phyloP scores from a whole-genome alignment of 2,888 invertebrate species.

The Pollenia griseotomentosa region DNA sequence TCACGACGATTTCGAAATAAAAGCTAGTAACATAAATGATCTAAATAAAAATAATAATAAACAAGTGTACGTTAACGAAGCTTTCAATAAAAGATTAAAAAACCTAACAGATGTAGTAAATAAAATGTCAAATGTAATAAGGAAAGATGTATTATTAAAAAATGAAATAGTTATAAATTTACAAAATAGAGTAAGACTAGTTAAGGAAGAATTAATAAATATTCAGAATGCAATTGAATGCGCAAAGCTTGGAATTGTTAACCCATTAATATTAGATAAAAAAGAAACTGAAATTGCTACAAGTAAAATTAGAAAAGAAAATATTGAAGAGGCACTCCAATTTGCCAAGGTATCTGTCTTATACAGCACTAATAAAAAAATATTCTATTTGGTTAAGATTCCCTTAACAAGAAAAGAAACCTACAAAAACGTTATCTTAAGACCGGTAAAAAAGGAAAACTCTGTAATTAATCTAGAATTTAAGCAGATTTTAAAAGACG shows the following conservation, averaged over 20 bases:
- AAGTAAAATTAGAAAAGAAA: conserved; percentile 23
- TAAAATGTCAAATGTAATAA: conserved; percentile 11
- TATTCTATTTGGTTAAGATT: conserved; percentile 18
- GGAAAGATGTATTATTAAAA: conserved; percentile 44
- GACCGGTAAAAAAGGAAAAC: conserved; percentile 14
- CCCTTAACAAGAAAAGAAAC: conserved; percentile 20
- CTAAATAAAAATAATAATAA: conserved; percentile 54
- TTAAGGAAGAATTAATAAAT: conserved; percentile 46
- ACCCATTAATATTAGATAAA: conserved; percentile 19
- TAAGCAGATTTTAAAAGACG: background rate
- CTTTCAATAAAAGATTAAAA: conserved; percentile 48
- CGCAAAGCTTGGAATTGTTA: conserved; percentile 24
- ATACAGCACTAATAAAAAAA: conserved; percentile 14
- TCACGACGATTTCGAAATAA: conserved; percentile 40
- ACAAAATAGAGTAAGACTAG: conserved; percentile 54
- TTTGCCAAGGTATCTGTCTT: conserved; percentile 25
- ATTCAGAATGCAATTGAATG: conserved; percentile 40
- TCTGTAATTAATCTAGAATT: conserved; percentile 6
- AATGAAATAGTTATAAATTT: conserved; percentile 53
- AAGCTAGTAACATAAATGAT: conserved; percentile 31
- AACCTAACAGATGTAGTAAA: conserved; percentile 33
- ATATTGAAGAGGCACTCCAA: conserved; percentile 28
- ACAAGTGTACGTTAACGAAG: conserved; percentile 51
- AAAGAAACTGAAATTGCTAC: conserved; percentile 16
- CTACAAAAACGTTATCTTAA: background rate